Evolutionary conservation across 2,113 vertebrate genomes (phyloP), one percentile per base, ranked within the genome.

Genomic region (Neolamprologus falcicula): DNA sequence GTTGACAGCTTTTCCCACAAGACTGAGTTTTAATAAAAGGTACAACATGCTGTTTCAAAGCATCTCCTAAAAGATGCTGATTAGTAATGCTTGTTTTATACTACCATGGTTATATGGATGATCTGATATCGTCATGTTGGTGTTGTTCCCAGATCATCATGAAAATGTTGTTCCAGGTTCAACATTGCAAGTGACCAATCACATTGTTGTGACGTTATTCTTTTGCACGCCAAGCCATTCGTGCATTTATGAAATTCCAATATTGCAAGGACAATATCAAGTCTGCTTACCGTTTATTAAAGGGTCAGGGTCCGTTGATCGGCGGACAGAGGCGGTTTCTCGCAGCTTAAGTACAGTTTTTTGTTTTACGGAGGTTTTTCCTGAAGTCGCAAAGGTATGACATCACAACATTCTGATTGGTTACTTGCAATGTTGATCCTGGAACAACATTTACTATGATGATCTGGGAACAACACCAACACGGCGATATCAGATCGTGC

Each of bases 401-500:
- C 8, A 0, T 52, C 50, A 52, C 50, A 52, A 52, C 50, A 52
- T 52, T 52, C 50, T 52, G 17, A 52, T 52, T 52, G 17, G 50
- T 52, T 0, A 52, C 17, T 52, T 52, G 17, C 50, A n/a, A 52
- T 52, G 50, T 52, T 52, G 50, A 52, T 52, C 50, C 50, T n/a
- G 50, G 50, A n/a, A 52, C 50, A 52, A 52, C 50, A 52, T 52
- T 52, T 52, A 52, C 19, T 9, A 52, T 5, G 9, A 52, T n/a
- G 50, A 10, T 52, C 3, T 52, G 50, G 50, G 50, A 52, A 52
- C 50, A 52, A 47, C 45, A 47, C 45, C 45, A 3, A 47, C 2
- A 47, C 1, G 19, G n/a, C 5, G 0, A 52, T 5, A 52, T 52
- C 50, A 52, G 50, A 52, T n/a, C 0, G 14, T 47, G 45, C 7